Conservation (phyloP, 2,113 vertebrate genomes). For the Erythrocercus mccallii region DNA sequence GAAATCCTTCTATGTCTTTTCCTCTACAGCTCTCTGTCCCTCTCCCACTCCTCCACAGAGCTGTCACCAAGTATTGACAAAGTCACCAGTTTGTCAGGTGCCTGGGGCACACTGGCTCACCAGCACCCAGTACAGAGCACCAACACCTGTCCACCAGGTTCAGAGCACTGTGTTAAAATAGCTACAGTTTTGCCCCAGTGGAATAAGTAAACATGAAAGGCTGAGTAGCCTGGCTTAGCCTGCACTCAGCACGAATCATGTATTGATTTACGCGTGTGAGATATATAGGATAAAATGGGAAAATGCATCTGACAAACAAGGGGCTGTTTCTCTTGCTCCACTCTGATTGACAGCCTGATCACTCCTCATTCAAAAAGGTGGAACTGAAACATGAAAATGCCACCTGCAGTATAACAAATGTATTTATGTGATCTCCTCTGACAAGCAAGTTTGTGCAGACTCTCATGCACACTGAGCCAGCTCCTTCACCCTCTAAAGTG, state of each 20-base stretch:
- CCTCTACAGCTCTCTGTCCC: background rate
- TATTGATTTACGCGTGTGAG: background rate
- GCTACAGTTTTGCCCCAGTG: background rate
- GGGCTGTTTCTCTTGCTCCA: background rate
- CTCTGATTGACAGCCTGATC: background rate
- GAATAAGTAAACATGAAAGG: accelerated
- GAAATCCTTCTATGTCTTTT: background rate
- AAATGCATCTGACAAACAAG: background rate
- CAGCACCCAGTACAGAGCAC: background rate
- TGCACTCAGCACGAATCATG: background rate
- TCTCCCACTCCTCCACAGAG: background rate
- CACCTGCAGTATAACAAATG: background rate
- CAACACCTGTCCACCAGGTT: background rate
- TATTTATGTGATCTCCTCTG: background rate
- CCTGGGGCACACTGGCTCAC: accelerated
- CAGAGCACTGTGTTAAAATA: accelerated
- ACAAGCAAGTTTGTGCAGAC: background rate
- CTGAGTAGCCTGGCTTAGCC: background rate
- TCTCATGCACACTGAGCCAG: background rate
- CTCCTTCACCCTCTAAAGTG: background rate
- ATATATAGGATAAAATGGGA: background rate
- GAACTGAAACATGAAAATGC: background rate
- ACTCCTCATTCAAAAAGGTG: background rate
- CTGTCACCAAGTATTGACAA: background rate
- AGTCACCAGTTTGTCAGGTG: background rate